Percentiles rank a stretch among this genome's conserved stretches.
phyloP scores from a whole-genome alignment of 2,888 invertebrate species.

The Euphydryas editha region DNA sequence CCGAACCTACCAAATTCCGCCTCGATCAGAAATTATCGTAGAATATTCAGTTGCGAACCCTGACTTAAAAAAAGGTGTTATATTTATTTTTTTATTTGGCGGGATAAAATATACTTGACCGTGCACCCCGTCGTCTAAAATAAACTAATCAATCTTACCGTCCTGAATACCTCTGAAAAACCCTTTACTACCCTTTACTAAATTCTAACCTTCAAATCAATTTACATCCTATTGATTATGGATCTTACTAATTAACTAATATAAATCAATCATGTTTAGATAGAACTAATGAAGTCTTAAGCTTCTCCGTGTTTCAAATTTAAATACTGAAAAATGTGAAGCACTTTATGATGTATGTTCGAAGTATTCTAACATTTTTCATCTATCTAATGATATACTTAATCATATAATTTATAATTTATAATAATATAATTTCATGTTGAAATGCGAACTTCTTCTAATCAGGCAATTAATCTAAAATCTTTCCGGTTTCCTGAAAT shows the following conservation, averaged over 20 bases:
- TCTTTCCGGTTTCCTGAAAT: neutral
- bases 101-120: too few species aligned
- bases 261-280: neutral
- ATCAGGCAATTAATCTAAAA: neutral
- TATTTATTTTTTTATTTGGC: constrained; percentile 24
- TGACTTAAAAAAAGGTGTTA: constrained; percentile 29
- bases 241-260: neutral
- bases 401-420: too few species aligned
- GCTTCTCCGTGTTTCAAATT: too few species aligned
- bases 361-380: neutral
- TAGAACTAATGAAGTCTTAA: constrained; percentile 23
- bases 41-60: constrained; percentile 36
- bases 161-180: constrained; percentile 28
- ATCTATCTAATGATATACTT: neutral
- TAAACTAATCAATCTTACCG: constrained; percentile 21
- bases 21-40: constrained; percentile 30
- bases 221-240: too few species aligned
- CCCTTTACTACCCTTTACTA: constrained; percentile 8
- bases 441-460: neutral
- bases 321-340: constrained; percentile 38
- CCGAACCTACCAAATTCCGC: constrained; percentile 29
- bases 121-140: too few species aligned
- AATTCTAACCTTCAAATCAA: constrained; percentile 19
- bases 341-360: neutral
- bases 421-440: too few species aligned